phyloP scores from a whole-genome alignment of 2,113 vertebrate species.

The Jacana jacana region DNA sequence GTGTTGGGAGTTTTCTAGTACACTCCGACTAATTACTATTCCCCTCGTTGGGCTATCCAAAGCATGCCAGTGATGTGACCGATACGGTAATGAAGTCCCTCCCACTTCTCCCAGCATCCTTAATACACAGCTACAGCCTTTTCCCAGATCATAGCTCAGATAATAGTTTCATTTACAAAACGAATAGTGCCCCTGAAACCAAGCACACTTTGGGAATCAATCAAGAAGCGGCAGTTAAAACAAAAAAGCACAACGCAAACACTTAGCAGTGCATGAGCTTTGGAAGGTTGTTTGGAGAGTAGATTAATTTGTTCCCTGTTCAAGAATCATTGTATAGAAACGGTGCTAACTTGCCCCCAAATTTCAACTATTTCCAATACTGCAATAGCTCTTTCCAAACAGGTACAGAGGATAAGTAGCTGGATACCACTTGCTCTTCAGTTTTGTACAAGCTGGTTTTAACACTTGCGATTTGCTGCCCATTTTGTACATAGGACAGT shows the following conservation, averaged over 20 bases:
- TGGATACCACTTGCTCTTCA: background rate
- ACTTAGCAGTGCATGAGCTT: background rate
- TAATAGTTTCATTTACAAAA: background rate
- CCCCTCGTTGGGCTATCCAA: constrained; percentile 18
- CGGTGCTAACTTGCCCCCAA: background rate
- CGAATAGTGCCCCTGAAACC: background rate
- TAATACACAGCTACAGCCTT: background rate
- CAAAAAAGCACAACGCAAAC: background rate
- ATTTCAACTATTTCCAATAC: background rate
- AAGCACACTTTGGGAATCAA: background rate
- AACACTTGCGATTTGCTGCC: background rate
- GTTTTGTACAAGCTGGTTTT: background rate
- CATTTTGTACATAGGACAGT: background rate
- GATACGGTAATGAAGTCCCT: background rate
- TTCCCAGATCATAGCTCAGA: background rate
- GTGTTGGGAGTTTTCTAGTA: constrained; percentile 37
- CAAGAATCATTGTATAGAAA: background rate
- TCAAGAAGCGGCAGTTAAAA: background rate
- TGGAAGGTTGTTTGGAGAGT: background rate
- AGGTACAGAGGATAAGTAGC: background rate
- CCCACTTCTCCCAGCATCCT: constrained; percentile 24
- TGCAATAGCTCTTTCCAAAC: background rate
- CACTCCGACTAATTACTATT: constrained; percentile 29
- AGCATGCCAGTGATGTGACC: constrained; percentile 13
- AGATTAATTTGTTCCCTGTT: constrained; percentile 13